These are phyloP conservation scores for Tetropium fuscum DNA, from an alignment of 2,888 invertebrate species.

Conservation along the genomic window DNA sequence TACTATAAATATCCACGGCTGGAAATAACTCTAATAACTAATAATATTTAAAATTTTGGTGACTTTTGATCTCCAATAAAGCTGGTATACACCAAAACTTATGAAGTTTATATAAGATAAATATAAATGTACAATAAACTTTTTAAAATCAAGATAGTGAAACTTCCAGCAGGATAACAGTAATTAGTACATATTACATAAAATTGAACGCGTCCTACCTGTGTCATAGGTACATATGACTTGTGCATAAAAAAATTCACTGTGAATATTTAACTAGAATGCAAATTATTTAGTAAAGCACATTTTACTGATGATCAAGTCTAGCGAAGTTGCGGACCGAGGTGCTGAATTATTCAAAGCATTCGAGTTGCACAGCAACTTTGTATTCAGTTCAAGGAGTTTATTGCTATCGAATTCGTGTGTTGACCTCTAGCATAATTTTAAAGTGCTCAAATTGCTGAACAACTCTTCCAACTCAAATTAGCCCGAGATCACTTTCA, in stretches of 20 bases:
- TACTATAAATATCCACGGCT: too few relatives aligned
- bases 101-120: too few relatives aligned
- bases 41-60: too few relatives aligned
- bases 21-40: too few relatives aligned
- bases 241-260: not conserved
- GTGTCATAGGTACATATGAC: too few relatives aligned
- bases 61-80: too few relatives aligned
- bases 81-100: too few relatives aligned
- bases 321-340: slow-evolving; percentile 21
- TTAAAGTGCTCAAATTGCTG: slow-evolving; percentile 10
- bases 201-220: too few relatives aligned
- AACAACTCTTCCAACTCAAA: slow-evolving; percentile 9
- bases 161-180: too few relatives aligned
- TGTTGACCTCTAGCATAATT: slow-evolving; percentile 32
- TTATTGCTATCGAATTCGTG: slow-evolving; percentile 34
- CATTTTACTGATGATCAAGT: slow-evolving; percentile 24
- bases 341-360: slow-evolving; percentile 31
- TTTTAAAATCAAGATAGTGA: too few relatives aligned
- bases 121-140: too few relatives aligned
- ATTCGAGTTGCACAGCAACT: slow-evolving; percentile 30
- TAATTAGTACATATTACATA: too few relatives aligned
- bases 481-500: not conserved
- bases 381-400: slow-evolving; percentile 24
- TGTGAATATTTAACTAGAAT: slow-evolving; percentile 22
- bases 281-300: slow-evolving; percentile 24